A percentile compares a stretch with the other conserved stretches of the same genome.
Conservation (phyloP, 2,888 invertebrate genomes). For the Tortrix viridana region DNA sequence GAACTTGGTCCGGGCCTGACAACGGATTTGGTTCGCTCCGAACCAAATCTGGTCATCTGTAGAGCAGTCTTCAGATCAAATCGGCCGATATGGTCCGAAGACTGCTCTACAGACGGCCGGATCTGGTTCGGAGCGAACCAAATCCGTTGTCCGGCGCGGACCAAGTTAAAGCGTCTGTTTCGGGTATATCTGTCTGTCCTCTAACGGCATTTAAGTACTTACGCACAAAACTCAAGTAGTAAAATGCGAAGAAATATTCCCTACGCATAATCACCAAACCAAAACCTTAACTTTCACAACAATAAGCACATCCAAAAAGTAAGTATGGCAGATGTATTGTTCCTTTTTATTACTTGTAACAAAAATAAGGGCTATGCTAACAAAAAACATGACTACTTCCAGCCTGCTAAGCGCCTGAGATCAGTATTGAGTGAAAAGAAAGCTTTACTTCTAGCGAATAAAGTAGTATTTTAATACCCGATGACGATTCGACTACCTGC, state of each 20-base stretch:
- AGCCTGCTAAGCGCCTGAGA: constrained; percentile 38
- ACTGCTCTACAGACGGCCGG: too few species aligned
- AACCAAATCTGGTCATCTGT: too few species aligned
- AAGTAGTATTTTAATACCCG: constrained; percentile 61
- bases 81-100: too few species aligned
- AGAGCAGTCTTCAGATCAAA: too few species aligned
- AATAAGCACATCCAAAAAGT: constrained; percentile 21
- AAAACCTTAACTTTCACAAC: constrained; percentile 22
- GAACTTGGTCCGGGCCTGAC: too few species aligned
- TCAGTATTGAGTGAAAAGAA: constrained; percentile 29
- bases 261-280: constrained; percentile 13
- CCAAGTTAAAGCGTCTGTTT: too few species aligned
- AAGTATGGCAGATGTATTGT: constrained; percentile 27
- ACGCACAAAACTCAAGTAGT: constrained; percentile 2
- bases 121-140: too few species aligned
- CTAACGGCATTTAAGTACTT: background rate
- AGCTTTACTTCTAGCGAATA: constrained; percentile 52
- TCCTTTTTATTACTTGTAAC: constrained; percentile 32
- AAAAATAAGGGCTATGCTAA: constrained; percentile 39
- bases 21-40: too few species aligned
- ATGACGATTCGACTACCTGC: constrained; percentile 69
- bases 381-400: constrained; percentile 39
- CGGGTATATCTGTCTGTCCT: too few species aligned
- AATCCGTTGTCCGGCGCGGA: too few species aligned
- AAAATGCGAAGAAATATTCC: too few species aligned